A percentile compares a stretch with the other conserved stretches of the same genome.
Conservation (phyloP, 2,888 invertebrate genomes). For the Julus scanicus region DNA sequence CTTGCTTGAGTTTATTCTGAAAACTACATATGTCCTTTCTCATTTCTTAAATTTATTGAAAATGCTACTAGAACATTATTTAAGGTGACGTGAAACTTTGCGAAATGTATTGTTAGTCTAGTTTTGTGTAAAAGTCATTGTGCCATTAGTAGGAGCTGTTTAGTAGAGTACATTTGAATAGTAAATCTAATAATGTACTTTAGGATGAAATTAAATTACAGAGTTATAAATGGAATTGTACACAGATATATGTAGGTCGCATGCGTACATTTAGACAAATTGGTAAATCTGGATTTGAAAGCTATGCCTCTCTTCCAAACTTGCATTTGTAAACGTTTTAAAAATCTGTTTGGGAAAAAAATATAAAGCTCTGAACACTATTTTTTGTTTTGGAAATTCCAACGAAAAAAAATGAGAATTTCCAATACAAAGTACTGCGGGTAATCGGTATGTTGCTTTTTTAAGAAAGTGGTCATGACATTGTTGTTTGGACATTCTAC, state of each 20-base stretch:
- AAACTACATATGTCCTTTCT: not conserved
- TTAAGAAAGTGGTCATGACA: no score
- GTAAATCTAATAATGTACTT: not conserved
- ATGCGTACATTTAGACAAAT: not conserved
- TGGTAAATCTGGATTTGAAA: not conserved
- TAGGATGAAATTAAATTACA: not conserved
- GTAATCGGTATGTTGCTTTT: no score
- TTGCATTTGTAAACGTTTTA: not conserved
- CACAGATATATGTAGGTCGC: not conserved
- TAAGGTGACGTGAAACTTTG: not conserved
- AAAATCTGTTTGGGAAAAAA: not conserved
- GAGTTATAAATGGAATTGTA: not conserved
- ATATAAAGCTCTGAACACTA: not conserved
- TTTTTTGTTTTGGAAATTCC: not conserved
- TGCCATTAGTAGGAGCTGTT: not conserved
- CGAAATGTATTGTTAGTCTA: not conserved
- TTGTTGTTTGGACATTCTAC: no score
- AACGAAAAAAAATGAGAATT: not conserved
- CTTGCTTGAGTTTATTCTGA: no score
- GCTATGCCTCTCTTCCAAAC: not conserved
- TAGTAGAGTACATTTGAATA: not conserved
- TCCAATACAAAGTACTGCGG: not conserved
- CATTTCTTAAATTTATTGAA: not conserved
- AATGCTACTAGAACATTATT: no score
- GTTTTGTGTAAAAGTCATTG: not conserved